phyloP scores from a whole-genome alignment of 2,888 invertebrate genomes.

The Scaptomyza flava region DNA sequence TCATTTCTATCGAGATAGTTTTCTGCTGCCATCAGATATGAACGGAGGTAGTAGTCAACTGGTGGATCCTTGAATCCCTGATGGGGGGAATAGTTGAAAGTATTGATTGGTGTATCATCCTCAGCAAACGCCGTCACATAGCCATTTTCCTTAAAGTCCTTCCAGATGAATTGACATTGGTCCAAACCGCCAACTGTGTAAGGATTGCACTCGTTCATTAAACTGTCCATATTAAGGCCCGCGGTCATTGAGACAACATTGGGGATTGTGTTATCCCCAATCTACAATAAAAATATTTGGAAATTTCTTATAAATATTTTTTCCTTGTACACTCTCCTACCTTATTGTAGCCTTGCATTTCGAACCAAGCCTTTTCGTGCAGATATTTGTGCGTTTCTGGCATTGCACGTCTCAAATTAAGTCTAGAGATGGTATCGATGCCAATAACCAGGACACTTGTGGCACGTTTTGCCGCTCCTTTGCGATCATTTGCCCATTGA shows the following conservation, averaged over 20 bases:
- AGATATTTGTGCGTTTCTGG: constrained; percentile 88
- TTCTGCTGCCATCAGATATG: constrained; percentile 89
- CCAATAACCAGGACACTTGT: constrained; percentile 88
- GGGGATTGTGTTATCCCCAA: constrained; percentile 94
- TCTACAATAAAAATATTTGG: constrained; percentile 80
- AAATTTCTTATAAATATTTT: background rate
- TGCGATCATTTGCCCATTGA: constrained; percentile 53
- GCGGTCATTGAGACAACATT: constrained; percentile 92
- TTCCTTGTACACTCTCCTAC: constrained; percentile 71
- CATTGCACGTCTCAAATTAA: constrained; percentile 90
- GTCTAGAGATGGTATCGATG: constrained; percentile 92
- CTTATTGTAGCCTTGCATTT: constrained; percentile 89
- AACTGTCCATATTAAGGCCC: constrained; percentile 86
- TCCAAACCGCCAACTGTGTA: constrained; percentile 86
- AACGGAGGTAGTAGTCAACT: constrained; percentile 91
- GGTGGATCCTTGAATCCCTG: constrained; percentile 89
- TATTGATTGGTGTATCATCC: constrained; percentile 89
- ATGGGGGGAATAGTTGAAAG: constrained; percentile 86
- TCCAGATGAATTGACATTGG: constrained; percentile 90
- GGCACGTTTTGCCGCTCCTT: background rate
- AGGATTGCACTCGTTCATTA: constrained; percentile 84
- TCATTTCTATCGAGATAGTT: constrained; percentile 83
- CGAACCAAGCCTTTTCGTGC: constrained; percentile 87
- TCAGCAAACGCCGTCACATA: constrained; percentile 92
- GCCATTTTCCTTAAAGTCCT: constrained; percentile 87